Evolutionary conservation across 2,888 invertebrate genomes (phyloP).

Genomic region (Mallateleia sp.): DNA sequence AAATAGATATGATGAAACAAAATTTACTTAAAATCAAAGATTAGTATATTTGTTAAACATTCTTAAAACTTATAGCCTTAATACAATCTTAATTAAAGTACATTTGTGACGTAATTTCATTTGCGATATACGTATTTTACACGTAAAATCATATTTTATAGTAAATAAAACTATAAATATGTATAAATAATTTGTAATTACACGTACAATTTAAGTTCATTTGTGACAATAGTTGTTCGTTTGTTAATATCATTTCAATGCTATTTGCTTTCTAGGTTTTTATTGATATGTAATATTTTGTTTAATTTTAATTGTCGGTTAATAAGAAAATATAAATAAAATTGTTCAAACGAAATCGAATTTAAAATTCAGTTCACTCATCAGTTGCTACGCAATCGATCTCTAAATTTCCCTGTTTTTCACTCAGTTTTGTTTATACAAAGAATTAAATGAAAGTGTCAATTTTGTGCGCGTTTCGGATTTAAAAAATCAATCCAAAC

Average conservation of each 20-base stretch:
- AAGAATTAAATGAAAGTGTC: background rate
- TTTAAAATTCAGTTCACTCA: constrained; percentile 15
- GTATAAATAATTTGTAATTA: background rate
- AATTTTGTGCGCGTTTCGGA: background rate
- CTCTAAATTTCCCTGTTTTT: constrained; percentile 22
- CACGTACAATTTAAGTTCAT: background rate
- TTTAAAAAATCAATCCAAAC: background rate
- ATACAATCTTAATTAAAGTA: background rate
- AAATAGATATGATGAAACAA: background rate
- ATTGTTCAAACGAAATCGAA: background rate
- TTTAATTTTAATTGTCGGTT: background rate
- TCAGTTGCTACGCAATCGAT: constrained; percentile 25
- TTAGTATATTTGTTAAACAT: background rate
- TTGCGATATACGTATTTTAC: background rate
- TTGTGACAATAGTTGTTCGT: constrained; percentile 2
- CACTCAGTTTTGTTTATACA: background rate
- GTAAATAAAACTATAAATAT: constrained; percentile 2
- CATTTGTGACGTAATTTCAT: background rate
- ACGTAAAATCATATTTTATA: background rate
- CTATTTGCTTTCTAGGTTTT: background rate
- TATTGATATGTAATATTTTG: constrained; percentile 14
- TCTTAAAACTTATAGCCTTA: background rate
- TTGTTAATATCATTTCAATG: background rate
- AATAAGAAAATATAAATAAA: background rate
- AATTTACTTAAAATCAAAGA: background rate